A percentile compares a stretch with the other conserved stretches of the same genome.
phyloP scores from a whole-genome alignment of 2,888 invertebrate species.

The Drosophila testacea region DNA sequence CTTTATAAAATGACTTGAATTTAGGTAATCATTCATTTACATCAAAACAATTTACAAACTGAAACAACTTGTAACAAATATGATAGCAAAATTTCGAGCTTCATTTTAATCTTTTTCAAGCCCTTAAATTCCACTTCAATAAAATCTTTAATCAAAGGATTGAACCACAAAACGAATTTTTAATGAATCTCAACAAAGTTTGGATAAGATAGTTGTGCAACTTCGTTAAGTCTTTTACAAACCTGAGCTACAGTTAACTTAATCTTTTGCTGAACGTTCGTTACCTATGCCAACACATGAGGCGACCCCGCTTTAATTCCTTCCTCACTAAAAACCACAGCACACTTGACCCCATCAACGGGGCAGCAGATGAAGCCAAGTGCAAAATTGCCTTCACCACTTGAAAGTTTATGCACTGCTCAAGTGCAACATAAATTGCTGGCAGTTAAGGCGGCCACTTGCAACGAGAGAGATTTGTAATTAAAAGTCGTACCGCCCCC shows the following conservation, averaged over 20 bases:
- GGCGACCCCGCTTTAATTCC: background rate
- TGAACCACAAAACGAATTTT: constrained; percentile 28
- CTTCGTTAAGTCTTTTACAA: constrained; percentile 41
- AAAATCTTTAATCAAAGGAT: constrained; percentile 23
- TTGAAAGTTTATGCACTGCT: constrained; percentile 68
- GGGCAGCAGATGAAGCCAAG: constrained; percentile 69
- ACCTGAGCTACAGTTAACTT: constrained; percentile 27
- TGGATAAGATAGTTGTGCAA: constrained; percentile 31
- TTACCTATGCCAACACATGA: constrained; percentile 43
- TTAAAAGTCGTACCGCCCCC: constrained; percentile 57
- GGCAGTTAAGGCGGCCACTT: constrained; percentile 55
- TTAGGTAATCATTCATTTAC: too few species aligned
- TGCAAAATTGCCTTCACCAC: constrained; percentile 75
- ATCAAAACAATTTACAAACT: too few species aligned
- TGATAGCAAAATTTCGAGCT: background rate
- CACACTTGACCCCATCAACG: constrained; percentile 42
- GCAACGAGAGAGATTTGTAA: constrained; percentile 52
- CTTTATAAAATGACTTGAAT: background rate
- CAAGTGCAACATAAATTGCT: constrained; percentile 77
- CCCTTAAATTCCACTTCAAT: constrained; percentile 6
- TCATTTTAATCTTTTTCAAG: background rate
- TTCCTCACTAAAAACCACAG: background rate
- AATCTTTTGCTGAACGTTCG: constrained; percentile 38
- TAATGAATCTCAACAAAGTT: constrained; percentile 38
- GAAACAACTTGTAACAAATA: background rate